Conservation (phyloP, 53 echinoderm and acorn worm species). For the Crossaster papposus region DNA sequence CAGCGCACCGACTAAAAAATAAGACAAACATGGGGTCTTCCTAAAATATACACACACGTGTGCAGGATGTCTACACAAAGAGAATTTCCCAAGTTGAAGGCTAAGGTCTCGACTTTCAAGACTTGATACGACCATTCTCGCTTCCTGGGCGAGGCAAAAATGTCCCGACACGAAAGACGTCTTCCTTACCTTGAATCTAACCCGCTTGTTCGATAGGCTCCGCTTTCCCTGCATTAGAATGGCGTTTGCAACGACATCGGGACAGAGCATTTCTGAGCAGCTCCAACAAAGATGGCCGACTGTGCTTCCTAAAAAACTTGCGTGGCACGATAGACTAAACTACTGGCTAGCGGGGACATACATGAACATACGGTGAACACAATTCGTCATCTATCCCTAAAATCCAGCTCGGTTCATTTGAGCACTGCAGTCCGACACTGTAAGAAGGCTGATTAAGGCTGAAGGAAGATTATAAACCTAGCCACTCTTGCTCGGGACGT, state of each 20-base stretch:
- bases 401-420: not conserved
- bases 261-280: constrained; percentile 41
- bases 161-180: not conserved
- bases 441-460: constrained; percentile 16
- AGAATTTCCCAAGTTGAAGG: not conserved
- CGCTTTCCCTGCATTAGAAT: constrained; percentile 45
- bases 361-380: not conserved
- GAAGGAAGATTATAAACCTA: not conserved
- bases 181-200: constrained; percentile 50
- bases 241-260: constrained; percentile 50
- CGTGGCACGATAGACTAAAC: constrained; percentile 12
- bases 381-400: constrained; percentile 1
- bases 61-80: not conserved
- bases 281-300: constrained; percentile 38
- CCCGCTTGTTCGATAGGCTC: constrained; percentile 44
- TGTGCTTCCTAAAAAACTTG: constrained; percentile 2
- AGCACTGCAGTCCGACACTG: not conserved
- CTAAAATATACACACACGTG: not conserved
- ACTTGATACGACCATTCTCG: not conserved
- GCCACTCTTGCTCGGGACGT: not conserved
- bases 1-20: not conserved
- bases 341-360: constrained; percentile 7
- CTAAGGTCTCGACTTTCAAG: not conserved
- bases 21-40: constrained; percentile 11
- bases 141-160: not conserved